Conservation (phyloP, 2,888 invertebrate genomes). For the Drosophila ezoana region DNA sequence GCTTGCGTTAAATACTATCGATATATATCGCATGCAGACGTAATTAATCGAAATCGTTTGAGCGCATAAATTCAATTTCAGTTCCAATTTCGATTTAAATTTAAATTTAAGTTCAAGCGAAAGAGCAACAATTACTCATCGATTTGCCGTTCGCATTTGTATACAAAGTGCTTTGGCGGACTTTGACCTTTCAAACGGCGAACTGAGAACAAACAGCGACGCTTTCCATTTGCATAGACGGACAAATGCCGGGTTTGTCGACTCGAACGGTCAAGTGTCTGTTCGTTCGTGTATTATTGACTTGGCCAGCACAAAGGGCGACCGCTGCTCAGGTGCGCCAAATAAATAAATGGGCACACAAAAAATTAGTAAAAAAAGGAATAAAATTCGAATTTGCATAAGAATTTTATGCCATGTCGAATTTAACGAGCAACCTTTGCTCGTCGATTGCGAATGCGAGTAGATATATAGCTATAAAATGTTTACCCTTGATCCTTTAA, state of each 20-base stretch:
- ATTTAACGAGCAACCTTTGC: slow-evolving; percentile 68
- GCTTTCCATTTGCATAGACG: slow-evolving; percentile 55
- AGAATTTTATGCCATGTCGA: slow-evolving; percentile 63
- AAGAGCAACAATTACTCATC: slow-evolving; percentile 26
- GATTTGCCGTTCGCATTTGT: slow-evolving; percentile 37
- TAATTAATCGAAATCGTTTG: slow-evolving; percentile 4
- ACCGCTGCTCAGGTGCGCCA: slow-evolving; percentile 46
- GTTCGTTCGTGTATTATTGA: slow-evolving; percentile 26
- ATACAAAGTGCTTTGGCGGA: slow-evolving; percentile 31
- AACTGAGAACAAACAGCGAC: slow-evolving; percentile 14
- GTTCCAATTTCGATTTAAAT: neutral
- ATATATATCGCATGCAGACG: slow-evolving; percentile 22
- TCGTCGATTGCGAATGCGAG: slow-evolving; percentile 55
- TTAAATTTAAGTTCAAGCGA: neutral
- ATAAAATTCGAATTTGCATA: slow-evolving; percentile 63
- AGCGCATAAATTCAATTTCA: neutral
- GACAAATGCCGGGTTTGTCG: slow-evolving; percentile 9
- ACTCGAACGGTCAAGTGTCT: slow-evolving; percentile 44
- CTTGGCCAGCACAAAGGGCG: slow-evolving; percentile 32
- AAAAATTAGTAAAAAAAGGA: slow-evolving; percentile 58
- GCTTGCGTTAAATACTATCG: slow-evolving; percentile 21
- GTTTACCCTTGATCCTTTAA: slow-evolving; percentile 36
- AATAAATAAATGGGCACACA: slow-evolving; percentile 54
- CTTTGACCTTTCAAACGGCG: slow-evolving; percentile 62
- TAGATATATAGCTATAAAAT: slow-evolving; percentile 41